Base-by-base conservation (phyloP, 1,140 invertebrate species). In the Agraylea sexmaculata region DNA sequence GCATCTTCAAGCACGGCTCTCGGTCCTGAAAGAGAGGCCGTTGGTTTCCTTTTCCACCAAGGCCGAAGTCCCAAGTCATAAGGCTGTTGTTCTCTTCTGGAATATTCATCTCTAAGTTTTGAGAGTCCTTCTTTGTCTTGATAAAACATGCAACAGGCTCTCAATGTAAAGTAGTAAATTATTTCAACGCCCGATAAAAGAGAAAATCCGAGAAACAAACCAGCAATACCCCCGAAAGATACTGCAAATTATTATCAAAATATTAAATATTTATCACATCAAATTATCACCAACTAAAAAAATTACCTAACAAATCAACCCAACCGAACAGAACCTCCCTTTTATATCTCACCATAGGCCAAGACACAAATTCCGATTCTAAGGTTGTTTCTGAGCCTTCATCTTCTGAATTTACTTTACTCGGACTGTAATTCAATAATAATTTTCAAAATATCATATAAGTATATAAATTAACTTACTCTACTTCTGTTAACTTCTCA, bases 261-360 rank as follows among this genome's bases (percentile, higher is more conserved):
- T 17, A 17, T 32, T 33, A 43, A 27, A 28, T 28, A 33, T 27
- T 7, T 2, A 6, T 37, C 34, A 19, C 8, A 2, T n/a, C 10
- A 45, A 12, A 29, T 38, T 41, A 45, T n/a, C n/a, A n/a, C n/a
- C n/a, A n/a, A n/a, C n/a, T 29, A 30, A 10, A 15, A 40, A 34
- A 30, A 40, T 37, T 58, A 68, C 70, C 79, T 27, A 83, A 52
- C 27, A 84, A 62, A 64, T 84, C 80, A 0, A 83, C 75, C 78
- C 79, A 83, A 30, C 80, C 80, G 51, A 84, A 83, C 13, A 80
- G 62, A 2, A 83, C 78, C 55, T 83, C 77, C 16, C 79, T 68
- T 51, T 80, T 82, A 50, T 80, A 83, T 3, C 74, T 58, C 7
- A 81, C 73, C 64, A 78, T 76, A 1, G 80, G 79, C 80, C 79